Conservation (phyloP, 2,797 vertebrate species). For the Ptychobarbus kaznakovi region DNA sequence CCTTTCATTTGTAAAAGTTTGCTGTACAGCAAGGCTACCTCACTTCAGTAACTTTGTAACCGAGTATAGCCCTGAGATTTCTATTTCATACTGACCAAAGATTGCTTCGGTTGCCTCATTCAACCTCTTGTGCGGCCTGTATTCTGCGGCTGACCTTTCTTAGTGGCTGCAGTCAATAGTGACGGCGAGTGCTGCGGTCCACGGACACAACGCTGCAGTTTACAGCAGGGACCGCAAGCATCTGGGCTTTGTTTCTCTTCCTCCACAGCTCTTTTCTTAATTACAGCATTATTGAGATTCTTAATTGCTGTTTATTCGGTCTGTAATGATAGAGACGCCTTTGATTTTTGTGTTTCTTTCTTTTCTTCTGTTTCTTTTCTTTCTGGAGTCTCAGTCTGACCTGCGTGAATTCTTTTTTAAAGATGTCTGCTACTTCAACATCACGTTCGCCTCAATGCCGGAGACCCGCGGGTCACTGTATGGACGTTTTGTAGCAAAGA, state of each 20-base stretch:
- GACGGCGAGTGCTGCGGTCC: slow-evolving; percentile 82
- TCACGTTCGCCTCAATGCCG: slow-evolving; percentile 23
- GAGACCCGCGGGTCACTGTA: slow-evolving; percentile 32
- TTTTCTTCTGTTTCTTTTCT: slow-evolving; percentile 21
- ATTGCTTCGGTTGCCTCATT: slow-evolving; percentile 97
- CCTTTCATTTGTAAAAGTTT: slow-evolving; percentile 90
- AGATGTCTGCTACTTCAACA: slow-evolving; percentile 41
- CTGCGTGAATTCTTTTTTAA: slow-evolving; percentile 26
- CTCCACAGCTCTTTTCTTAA: slow-evolving; percentile 74
- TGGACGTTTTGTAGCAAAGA: slow-evolving; percentile 40
- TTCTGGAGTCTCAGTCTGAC: slow-evolving; percentile 22
- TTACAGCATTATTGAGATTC: slow-evolving; percentile 81
- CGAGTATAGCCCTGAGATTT: slow-evolving; percentile 95
- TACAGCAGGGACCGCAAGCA: slow-evolving; percentile 71
- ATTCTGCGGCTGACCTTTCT: slow-evolving; percentile 93
- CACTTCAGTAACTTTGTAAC: slow-evolving; percentile 96
- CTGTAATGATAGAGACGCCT: slow-evolving; percentile 28
- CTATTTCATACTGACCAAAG: slow-evolving; percentile 96
- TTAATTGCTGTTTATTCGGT: slow-evolving; percentile 63
- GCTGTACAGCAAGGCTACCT: slow-evolving; percentile 86
- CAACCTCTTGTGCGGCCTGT: slow-evolving; percentile 95
- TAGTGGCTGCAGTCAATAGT: slow-evolving; percentile 90
- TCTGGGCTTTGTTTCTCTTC: slow-evolving; percentile 79
- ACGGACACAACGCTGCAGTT: slow-evolving; percentile 71
- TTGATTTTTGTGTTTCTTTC: slow-evolving; percentile 41